Evolutionary conservation across 1,140 invertebrate species (phyloP).

Genomic region (Gonioctena quinquepunctata): DNA sequence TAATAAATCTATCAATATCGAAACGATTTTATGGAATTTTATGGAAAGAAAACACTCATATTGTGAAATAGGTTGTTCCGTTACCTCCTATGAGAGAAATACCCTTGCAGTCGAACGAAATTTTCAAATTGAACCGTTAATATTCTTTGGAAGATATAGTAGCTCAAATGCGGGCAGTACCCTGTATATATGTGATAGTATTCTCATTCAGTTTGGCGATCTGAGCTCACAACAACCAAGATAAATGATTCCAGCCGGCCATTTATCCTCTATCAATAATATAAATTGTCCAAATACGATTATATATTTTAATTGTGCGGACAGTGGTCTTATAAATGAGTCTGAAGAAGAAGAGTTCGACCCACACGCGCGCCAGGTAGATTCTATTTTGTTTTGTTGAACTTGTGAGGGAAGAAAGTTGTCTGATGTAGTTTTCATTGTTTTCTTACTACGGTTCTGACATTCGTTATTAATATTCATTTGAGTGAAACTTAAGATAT

Average conservation of each 20-base stretch:
- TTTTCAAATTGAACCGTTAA: too few species aligned
- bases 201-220: constrained; percentile 30
- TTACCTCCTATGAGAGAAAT: too few species aligned
- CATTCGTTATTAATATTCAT: constrained; percentile 18
- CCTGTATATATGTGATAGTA: too few species aligned
- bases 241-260: constrained; percentile 46
- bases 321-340: constrained; percentile 56
- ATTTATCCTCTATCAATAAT: constrained; percentile 54
- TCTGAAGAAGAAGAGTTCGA: constrained; percentile 35
- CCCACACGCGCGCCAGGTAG: constrained; percentile 46
- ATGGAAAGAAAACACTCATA: too few species aligned
- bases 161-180: too few species aligned
- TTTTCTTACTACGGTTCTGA: constrained; percentile 13
- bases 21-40: too few species aligned
- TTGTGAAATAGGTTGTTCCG: too few species aligned
- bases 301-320: constrained; percentile 57
- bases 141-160: too few species aligned
- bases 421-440: constrained; percentile 18
- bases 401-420: constrained; percentile 6
- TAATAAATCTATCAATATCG: too few species aligned
- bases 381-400: constrained; percentile 13
- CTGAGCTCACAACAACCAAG: constrained; percentile 29
- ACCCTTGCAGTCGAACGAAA: too few species aligned
- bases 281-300: constrained; percentile 55
- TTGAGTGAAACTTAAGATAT: not conserved